Evolutionary conservation across 2,888 invertebrate genomes (phyloP).

Genomic region (Plebejus argus): DNA sequence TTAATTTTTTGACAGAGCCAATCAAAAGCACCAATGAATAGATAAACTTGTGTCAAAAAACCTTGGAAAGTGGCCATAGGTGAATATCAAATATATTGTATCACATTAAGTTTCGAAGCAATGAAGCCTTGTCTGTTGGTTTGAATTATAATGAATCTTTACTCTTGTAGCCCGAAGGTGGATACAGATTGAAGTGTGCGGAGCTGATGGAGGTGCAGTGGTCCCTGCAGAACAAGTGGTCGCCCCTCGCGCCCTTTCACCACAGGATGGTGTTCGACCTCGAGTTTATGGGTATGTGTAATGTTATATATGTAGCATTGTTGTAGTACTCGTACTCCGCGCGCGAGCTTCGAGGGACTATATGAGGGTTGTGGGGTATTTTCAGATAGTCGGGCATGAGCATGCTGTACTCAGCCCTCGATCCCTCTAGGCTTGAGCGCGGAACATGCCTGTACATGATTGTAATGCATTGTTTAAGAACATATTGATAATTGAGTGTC

Average conservation of each 20-base stretch:
- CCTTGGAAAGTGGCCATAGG: no score
- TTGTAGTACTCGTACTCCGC: background rate
- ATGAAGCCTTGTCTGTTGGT: background rate
- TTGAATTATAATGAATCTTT: background rate
- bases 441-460: background rate
- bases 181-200: conserved; percentile 58
- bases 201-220: conserved; percentile 58
- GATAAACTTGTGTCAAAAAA: background rate
- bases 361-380: background rate
- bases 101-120: no score
- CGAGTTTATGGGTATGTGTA: conserved; percentile 69
- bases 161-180: conserved; percentile 58
- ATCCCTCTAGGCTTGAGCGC: no score
- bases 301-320: no score
- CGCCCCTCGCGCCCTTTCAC: conserved; percentile 58
- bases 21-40: background rate
- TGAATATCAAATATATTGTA: no score
- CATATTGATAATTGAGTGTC: no score
- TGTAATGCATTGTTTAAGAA: background rate
- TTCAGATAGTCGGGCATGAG: no score
- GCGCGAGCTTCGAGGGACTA: background rate
- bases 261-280: conserved; percentile 64
- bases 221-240: conserved; percentile 60
- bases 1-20: no score
- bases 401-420: background rate